phyloP scores from a whole-genome alignment of 2,888 invertebrate genomes.

The Dasypolia templi region DNA sequence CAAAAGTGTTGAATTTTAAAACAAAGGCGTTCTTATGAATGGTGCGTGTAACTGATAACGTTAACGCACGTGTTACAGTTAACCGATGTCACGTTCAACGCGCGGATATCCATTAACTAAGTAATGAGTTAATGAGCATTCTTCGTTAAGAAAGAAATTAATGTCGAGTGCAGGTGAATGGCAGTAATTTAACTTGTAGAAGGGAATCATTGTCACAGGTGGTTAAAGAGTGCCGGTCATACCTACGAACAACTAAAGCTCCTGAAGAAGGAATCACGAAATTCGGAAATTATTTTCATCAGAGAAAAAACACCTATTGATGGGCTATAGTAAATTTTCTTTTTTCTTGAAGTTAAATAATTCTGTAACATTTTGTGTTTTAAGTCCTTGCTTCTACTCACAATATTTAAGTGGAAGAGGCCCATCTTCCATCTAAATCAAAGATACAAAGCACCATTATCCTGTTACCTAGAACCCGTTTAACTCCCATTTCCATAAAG shows the following conservation, averaged over 20 bases:
- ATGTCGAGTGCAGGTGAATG: not conserved
- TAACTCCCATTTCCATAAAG: constrained; percentile 30
- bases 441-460: constrained; percentile 31
- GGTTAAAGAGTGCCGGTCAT: not conserved
- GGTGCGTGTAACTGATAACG: constrained; percentile 59
- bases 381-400: no score
- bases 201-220: constrained; percentile 16
- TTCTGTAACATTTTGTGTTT: no score
- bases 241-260: not conserved
- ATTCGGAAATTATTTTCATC: not conserved
- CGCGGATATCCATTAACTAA: constrained; percentile 27
- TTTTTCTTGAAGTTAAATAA: no score
- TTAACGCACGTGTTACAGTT: constrained; percentile 61
- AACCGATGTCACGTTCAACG: constrained; percentile 58
- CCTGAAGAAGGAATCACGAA: not conserved
- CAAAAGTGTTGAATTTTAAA: constrained; percentile 49
- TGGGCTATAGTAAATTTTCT: no score
- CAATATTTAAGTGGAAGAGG: not conserved
- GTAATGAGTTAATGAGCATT: constrained; percentile 18
- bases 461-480: constrained; percentile 36
- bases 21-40: constrained; percentile 59
- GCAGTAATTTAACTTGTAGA: constrained; percentile 5
- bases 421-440: not conserved
- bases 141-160: constrained; percentile 15
- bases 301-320: not conserved